Evolutionary conservation across 2,797 vertebrate genomes (phyloP).

Genomic region (Psittacula echo): DNA sequence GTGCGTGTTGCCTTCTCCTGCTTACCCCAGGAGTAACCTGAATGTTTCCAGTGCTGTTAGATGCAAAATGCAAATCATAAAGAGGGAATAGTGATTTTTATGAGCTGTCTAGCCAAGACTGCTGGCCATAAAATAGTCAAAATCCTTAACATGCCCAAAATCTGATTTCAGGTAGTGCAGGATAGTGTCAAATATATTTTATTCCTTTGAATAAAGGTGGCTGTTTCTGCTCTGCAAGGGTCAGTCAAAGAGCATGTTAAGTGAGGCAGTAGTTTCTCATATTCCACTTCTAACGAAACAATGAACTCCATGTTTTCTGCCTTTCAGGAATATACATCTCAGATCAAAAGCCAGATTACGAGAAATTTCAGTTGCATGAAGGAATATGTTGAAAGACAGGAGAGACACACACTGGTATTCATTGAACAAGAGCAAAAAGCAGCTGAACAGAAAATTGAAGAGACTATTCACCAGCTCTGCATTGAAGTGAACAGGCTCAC

Average conservation of each 20-base stretch:
- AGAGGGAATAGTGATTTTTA: not conserved
- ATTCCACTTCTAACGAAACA: not conserved
- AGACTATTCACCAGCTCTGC: not conserved
- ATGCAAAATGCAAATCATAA: not conserved
- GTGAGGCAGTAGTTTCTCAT: not conserved
- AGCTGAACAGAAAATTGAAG: slow-evolving; percentile 15
- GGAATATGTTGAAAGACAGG: slow-evolving; percentile 60
- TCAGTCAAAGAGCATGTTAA: not conserved
- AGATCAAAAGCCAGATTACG: slow-evolving; percentile 50
- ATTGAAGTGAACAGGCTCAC: not conserved
- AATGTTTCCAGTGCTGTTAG: not conserved
- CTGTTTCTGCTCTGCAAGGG: not conserved
- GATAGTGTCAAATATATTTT: not conserved
- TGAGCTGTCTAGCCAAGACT: not conserved
- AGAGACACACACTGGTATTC: slow-evolving; percentile 45
- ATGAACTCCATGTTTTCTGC: not conserved
- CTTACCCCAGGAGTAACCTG: not conserved
- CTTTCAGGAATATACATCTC: slow-evolving; percentile 56
- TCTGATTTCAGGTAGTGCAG: not conserved
- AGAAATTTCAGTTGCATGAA: slow-evolving; percentile 62
- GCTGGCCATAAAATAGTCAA: not conserved
- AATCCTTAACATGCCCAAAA: not conserved
- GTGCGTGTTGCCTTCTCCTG: not conserved
- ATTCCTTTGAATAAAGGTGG: not conserved
- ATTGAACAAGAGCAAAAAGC: slow-evolving; percentile 43